phyloP scores from a whole-genome alignment of 2,797 vertebrate species.

The Enteromius thamalakanensis region DNA sequence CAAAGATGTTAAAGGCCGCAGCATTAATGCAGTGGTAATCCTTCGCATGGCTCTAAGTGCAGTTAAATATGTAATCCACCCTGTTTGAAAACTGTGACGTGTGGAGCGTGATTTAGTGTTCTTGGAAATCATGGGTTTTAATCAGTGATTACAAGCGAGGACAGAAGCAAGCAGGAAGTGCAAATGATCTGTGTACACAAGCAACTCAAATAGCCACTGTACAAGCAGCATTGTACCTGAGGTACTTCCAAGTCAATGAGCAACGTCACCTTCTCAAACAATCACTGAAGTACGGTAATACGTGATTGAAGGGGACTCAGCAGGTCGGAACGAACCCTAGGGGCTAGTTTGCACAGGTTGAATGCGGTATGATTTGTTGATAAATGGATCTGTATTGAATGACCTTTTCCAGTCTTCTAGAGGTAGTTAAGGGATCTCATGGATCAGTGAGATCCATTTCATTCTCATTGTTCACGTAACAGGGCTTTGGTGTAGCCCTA shows the following conservation, averaged over 20 bases:
- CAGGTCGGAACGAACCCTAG: background rate
- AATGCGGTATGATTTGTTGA: slow-evolving; percentile 37
- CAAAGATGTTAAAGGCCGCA: background rate
- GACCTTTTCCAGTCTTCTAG: slow-evolving; percentile 42
- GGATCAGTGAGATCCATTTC: slow-evolving; percentile 37
- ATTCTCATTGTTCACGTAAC: slow-evolving; percentile 22
- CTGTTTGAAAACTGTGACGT: slow-evolving; percentile 10
- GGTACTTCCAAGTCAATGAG: background rate
- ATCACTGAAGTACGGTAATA: background rate
- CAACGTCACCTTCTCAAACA: background rate
- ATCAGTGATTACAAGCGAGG: slow-evolving; percentile 6
- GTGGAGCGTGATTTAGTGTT: background rate
- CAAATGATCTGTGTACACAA: slow-evolving; percentile 32
- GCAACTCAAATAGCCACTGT: slow-evolving; percentile 23
- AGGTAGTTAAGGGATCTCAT: slow-evolving; percentile 16
- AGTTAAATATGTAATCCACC: slow-evolving; percentile 22
- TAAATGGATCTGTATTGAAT: slow-evolving; percentile 18
- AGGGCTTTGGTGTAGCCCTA: slow-evolving; percentile 22
- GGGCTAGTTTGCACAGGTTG: slow-evolving; percentile 28
- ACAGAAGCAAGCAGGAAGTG: slow-evolving; percentile 10
- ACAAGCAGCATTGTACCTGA: background rate
- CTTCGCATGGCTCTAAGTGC: background rate
- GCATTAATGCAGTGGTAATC: background rate
- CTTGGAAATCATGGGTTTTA: slow-evolving; percentile 31
- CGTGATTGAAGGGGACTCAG: background rate